These are phyloP conservation scores for Acipenser transmontanus DNA, from an alignment of 2,797 vertebrate species.

Conservation along the genomic window DNA sequence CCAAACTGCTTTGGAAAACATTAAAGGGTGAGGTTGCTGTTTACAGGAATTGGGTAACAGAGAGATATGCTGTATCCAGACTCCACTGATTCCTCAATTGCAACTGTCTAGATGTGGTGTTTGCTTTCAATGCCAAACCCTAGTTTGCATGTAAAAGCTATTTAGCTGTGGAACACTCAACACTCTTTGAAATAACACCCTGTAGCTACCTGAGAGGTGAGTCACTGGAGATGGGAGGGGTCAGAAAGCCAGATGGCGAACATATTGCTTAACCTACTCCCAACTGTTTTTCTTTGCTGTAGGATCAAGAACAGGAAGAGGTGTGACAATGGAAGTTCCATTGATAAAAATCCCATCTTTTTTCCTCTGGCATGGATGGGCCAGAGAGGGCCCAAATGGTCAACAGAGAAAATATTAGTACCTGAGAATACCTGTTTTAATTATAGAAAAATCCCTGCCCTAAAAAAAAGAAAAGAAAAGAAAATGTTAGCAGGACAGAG, in stretches of 20 bases:
- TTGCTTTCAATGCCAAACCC: background rate
- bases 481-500: too few relatives aligned
- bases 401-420: background rate
- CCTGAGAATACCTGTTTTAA: background rate
- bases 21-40: too few relatives aligned
- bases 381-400: background rate
- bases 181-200: background rate
- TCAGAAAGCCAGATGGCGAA: background rate
- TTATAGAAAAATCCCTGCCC: too few relatives aligned
- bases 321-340: rapidly evolving
- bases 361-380: background rate
- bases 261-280: background rate
- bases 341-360: background rate
- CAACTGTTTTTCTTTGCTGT: background rate
- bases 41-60: too few relatives aligned
- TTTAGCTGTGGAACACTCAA: conserved; percentile 2
- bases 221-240: background rate
- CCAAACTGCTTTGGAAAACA: too few relatives aligned
- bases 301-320: conserved; percentile 12
- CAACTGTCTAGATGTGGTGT: background rate
- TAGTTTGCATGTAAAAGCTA: background rate
- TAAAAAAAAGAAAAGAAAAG: too few relatives aligned
- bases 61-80: too few relatives aligned
- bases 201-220: background rate
- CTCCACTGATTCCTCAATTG: too few relatives aligned